Base-by-base conservation (phyloP, 2,888 invertebrate species). In the Pachliopta kotzebuea region DNA sequence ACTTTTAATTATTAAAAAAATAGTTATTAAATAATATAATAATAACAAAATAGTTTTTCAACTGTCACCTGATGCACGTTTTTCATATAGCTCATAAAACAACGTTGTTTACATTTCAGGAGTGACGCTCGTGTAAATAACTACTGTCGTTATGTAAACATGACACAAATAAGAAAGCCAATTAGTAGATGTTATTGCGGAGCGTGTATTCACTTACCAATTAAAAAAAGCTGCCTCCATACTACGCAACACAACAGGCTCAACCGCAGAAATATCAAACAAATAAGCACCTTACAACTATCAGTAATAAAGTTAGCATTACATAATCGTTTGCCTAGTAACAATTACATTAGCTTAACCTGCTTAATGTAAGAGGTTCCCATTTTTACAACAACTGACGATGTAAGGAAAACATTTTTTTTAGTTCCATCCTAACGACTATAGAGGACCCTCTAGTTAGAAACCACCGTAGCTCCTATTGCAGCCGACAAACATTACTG, bases 171-270 rank as follows among this genome's bases (percentile, higher is more conserved):
- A 31, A 56, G 56, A 21, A 4, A 20, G 21, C 37, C 21, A 56
- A 56, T 56, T 56, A 56, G 56, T 21, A 31, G 56, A 29, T 31
- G n/a, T 56, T 18, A 21, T 56, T 21, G 37, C 9, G 56, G 17
- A 37, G 21, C 37, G n/a, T 21, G 56, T 56, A 23, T 56, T 56
- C 56, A 37, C 29, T 37, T 37, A 56, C 56, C 56, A 31, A 56
- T 31, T 56, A 56, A 56, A 18, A 54, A n/a, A 31, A 31, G 11
- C n/a, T 9, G 21, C n/a, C 29, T 29, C 56, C 20, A 29, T 37
- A 21, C 37, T 21, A 21, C 20, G 21, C 21, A 52, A 21, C 21
- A 20, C 11, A 52, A 52, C 11, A 23, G 50, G 14, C 8, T 21
- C 21, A 4, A 52, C 9, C 7, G 9, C 50, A 26, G 4, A 26